Evolutionary conservation across 2,888 invertebrate species (phyloP).

Genomic region (Sepioteuthis lessoniana): DNA sequence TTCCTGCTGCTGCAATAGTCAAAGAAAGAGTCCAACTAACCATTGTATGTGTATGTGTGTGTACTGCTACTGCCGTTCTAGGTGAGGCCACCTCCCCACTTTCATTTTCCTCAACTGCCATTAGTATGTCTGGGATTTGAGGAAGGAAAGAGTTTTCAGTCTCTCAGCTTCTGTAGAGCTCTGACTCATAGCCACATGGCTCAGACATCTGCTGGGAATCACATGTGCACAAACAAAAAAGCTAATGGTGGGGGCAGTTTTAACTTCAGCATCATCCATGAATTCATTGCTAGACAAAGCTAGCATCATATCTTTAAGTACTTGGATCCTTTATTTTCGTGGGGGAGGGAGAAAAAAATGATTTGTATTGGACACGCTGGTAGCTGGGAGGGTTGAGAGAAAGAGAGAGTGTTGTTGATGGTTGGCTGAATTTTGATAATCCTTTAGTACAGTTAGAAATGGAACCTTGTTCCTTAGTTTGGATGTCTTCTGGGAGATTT

Average conservation of each 20-base stretch:
- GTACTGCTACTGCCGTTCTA: not conserved
- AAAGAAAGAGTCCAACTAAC: not conserved
- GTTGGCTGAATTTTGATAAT: slow-evolving; percentile 9
- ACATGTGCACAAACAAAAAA: not conserved
- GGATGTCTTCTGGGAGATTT: not conserved
- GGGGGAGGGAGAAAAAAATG: too few relatives aligned
- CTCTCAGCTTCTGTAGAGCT: not conserved
- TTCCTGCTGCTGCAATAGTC: not conserved
- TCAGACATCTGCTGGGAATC: slow-evolving; percentile 23
- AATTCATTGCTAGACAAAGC: not conserved
- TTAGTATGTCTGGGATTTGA: slow-evolving; percentile 4
- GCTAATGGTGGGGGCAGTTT: not conserved
- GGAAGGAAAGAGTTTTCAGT: not conserved
- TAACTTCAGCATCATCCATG: slow-evolving; percentile 8
- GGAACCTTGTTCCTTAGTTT: not conserved
- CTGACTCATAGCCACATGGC: slow-evolving; percentile 24
- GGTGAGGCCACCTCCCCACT: not conserved
- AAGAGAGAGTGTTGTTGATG: not conserved
- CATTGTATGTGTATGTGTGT: not conserved
- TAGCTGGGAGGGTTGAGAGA: not conserved
- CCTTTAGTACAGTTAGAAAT: not conserved
- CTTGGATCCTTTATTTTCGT: not conserved
- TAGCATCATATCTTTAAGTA: slow-evolving; percentile 23
- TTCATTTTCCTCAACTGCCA: not conserved
- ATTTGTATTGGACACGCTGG: not conserved